Base-by-base conservation (phyloP, 2,888 invertebrate species). In the Microplitis deprimator region DNA sequence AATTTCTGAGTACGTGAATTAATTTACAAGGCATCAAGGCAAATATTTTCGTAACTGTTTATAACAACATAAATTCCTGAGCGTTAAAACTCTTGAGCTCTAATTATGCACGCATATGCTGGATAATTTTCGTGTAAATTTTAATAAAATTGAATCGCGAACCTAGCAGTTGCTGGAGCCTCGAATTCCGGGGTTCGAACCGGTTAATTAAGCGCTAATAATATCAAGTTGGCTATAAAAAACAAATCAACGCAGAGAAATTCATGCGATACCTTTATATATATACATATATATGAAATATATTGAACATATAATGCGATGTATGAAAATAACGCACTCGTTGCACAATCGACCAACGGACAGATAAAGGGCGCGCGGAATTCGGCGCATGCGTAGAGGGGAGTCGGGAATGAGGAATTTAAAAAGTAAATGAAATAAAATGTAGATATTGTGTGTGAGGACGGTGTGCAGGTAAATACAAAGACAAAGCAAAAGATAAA, bases 171-270 rank as follows among this genome's bases (percentile, higher is more conserved):
- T 10, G 50, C 10, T 10, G 50, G 10, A 7, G 50, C 50, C 8
- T 20, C 50, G 50, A 50, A 50, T 50, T 50, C 50, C 50, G 50
- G 8, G 73, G 68, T 72, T 10, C 60, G 76, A 29, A 60, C 17
- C 62, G n/a, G 38, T 41, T 38, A 62, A 71, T 16, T 71, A 60
- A 65, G 65, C 29, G 65, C 65, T 65, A 65, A 65, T 65, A 65
- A 65, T 65, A 29, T 29, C 65, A 3, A 29, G 50, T 50, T 50
- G 13, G 13, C 5, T 50, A 13, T 50, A 50, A 50, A 50, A 8
- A 13, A 7, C 13, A 50, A 50, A 50, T 50, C 50, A 50, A 50
- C 29, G 13, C 10, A 50, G 8, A 13, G 13, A 50, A 50, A 13
- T 50, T 50, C 8, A 3, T 50, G 3, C 5, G 50, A 8, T 50